Base-by-base conservation (phyloP, 2,113 vertebrate genomes). In the Hemiprocne comata region DNA sequence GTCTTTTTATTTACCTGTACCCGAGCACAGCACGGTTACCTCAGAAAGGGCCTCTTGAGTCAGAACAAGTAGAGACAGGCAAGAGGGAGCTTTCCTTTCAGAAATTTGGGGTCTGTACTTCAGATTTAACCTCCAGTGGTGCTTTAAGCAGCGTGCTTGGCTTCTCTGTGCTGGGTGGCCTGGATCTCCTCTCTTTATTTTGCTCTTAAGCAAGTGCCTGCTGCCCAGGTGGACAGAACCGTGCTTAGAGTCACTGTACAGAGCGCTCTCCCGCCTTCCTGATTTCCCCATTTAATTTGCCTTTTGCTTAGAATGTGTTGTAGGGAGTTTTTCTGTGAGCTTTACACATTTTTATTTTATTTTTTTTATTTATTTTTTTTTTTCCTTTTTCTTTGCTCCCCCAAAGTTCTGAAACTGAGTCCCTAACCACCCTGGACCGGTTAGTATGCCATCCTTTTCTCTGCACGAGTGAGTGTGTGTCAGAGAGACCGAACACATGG, bases 371-470 rank as follows among this genome's bases (percentile, higher is more conserved):
- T 93, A 95, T 95, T 97, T 65, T 93, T 95, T 95, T 97, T 95
- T 97, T 97, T 95, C 96, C 86, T 93, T 97, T 99, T 99, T 99
- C 98, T 98, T 99, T 99, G 98, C 98, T 98, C 98, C 98, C 99
- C 98, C 98, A 98, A 99, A 99, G 99, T 99, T 99, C 99, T 99
- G 99, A 99, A 98, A 99, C 99, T 99, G 99, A 99, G 99, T 99
- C 99, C 98, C 98, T 99, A 99, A 99, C 99, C 98, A 99, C 98
- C 98, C 98, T 99, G 99, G 99, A 99, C 99, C 99, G 99, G 99
- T 99, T 99, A 99, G 99, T 99, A 99, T 98, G 97, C 97, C 98
- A 98, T 98, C 98, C 98, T 97, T 98, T 98, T 97, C 98, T 99
- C 98, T 99, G 98, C 98, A 98, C 98, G 98, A 97, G 54, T 98